A percentile compares a stretch with the other conserved stretches of the same genome.
These are phyloP conservation scores for Euclidia mi DNA, from an alignment of 2,888 invertebrate species.

Conservation along the genomic window DNA sequence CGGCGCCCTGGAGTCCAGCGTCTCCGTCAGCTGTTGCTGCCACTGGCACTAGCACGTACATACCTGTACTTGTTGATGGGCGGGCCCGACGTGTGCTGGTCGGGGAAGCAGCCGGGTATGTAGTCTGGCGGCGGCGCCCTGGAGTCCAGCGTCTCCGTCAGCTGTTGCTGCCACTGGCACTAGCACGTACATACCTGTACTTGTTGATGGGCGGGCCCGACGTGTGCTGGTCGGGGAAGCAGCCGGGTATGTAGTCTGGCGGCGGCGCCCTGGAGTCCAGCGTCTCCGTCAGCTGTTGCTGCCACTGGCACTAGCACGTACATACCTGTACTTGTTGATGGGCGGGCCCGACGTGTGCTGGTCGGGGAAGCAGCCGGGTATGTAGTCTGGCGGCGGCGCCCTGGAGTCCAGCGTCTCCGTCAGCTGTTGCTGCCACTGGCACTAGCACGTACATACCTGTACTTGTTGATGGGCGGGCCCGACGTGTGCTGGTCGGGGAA, in stretches of 20 bases:
- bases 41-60: conserved; percentile 96
- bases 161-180: conserved; percentile 96
- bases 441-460: too few relatives aligned
- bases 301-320: conserved; percentile 97
- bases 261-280: conserved; percentile 95
- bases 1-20: conserved; percentile 94
- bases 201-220: conserved; percentile 97
- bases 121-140: conserved; percentile 96
- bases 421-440: conserved; percentile 96
- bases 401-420: conserved; percentile 94
- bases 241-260: conserved; percentile 96
- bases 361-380: conserved; percentile 97
- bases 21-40: conserved; percentile 95
- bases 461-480: conserved; percentile 97
- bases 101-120: conserved; percentile 97
- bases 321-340: conserved; percentile 97
- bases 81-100: conserved; percentile 93
- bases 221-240: conserved; percentile 94
- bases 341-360: conserved; percentile 94
- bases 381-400: conserved; percentile 95
- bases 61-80: conserved; percentile 97
- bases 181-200: too few relatives aligned
- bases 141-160: conserved; percentile 94
- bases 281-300: conserved; percentile 94
- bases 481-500: conserved; percentile 93